phyloP scores from a whole-genome alignment of 2,888 invertebrate species.

The Mechanitis mazaeus region DNA sequence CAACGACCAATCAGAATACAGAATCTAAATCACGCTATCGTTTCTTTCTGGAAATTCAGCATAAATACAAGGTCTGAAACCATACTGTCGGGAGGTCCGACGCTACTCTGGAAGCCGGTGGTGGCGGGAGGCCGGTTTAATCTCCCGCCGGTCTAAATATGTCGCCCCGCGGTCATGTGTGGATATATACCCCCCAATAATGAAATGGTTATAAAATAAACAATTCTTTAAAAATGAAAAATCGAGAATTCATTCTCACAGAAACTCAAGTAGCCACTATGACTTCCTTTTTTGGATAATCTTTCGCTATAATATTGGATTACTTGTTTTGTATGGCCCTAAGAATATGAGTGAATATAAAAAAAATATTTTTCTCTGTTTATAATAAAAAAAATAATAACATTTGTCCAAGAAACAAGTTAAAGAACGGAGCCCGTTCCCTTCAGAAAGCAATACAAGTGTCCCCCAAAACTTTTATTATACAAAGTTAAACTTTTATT shows the following conservation, averaged over 20 bases:
- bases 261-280: slow-evolving; percentile 45
- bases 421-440: no score
- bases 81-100: slow-evolving; percentile 41
- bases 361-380: no score
- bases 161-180: slow-evolving; percentile 44
- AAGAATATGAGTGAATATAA: no score
- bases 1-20: slow-evolving; percentile 36
- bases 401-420: no score
- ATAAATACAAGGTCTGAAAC: slow-evolving; percentile 29
- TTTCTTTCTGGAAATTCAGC: slow-evolving; percentile 38
- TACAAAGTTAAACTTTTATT: no score
- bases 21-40: slow-evolving; percentile 51
- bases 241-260: slow-evolving; percentile 44
- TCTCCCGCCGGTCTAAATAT: slow-evolving; percentile 47
- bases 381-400: no score
- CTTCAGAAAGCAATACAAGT: no score
- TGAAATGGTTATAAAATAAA: slow-evolving; percentile 40
- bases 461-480: no score
- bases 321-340: no score
- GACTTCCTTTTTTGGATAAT: slow-evolving; percentile 42
- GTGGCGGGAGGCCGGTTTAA: slow-evolving; percentile 49
- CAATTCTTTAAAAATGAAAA: slow-evolving; percentile 42
- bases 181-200: slow-evolving; percentile 36
- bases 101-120: slow-evolving; percentile 48
- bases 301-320: no score